Base-by-base conservation (phyloP, 92 coral and sea anemone genomes). In the Actinostola sp. region DNA sequence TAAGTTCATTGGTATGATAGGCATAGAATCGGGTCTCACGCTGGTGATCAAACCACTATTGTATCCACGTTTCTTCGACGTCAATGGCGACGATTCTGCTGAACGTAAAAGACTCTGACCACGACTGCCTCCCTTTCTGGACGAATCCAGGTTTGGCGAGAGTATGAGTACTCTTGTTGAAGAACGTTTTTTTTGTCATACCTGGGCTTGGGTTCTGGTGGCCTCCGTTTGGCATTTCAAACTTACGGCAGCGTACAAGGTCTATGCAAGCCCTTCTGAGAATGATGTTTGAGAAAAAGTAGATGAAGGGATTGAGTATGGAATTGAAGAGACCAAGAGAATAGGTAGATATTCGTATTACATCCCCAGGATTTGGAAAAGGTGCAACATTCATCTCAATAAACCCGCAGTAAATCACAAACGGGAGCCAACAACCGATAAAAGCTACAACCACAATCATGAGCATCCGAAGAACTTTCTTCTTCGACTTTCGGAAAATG, bases 311-410 rank as follows among this genome's bases (percentile, higher is more conserved):
- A 27, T 85, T 85, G 16, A 82, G 50, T 15, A 79, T 48, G 20
- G 89, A 85, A 60, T 85, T 85, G 42, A 68, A 43, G 15, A 85
- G 77, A 0, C 85, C 89, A 14, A 85, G 60, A 49, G 79, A 85
- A 26, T 85, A 85, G 0, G 72, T 66, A 0, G 72, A 35, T 16
- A 85, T 79, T 24, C 89, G 89, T 4, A 73, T 45, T 46, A 85
- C 61, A 43, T 85, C 89, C 0, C 68, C 82, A 12, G 77, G 89
- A 14, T 85, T 85, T 0, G 89, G 89, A 59, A 85, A 85, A 7
- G 26, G 44, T 4, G 74, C 67, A 21, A 54, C 35, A 66, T 85
- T 38, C 30, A 76, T 48, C 28, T 85, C 89, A 28, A 85, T 62
- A 31, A 85, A 85, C 2, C 89, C 89, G 33, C 81, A 34, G 39